phyloP scores from a whole-genome alignment of 1,140 invertebrate genomes.

The Rhyacophila brunnea region DNA sequence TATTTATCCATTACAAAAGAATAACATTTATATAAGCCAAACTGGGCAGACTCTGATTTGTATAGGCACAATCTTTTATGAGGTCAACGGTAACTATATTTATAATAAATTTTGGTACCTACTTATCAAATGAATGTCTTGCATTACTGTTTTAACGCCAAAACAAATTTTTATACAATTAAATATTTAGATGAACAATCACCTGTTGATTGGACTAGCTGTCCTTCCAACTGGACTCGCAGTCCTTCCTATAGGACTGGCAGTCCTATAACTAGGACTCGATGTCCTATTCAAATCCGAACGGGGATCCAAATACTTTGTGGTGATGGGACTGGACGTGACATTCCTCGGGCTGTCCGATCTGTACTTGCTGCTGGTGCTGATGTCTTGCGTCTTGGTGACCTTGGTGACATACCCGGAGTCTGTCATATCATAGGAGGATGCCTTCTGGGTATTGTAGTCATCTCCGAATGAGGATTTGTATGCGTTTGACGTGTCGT shows the following conservation, averaged over 20 bases:
- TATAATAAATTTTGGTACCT: too few relatives aligned
- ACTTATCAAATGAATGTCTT: too few relatives aligned
- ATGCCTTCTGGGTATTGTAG: conserved; percentile 41
- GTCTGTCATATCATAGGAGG: conserved; percentile 48
- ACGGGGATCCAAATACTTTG: conserved; percentile 48
- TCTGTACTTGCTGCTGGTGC: conserved; percentile 42
- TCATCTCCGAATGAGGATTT: conserved; percentile 46
- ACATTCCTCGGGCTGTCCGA: conserved; percentile 49
- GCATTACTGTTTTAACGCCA: too few relatives aligned
- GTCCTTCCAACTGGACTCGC: conserved; percentile 50
- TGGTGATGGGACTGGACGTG: conserved; percentile 52
- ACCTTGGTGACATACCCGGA: conserved; percentile 44
- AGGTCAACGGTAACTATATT: too few relatives aligned
- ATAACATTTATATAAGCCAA: too few relatives aligned
- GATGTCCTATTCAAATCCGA: conserved; percentile 41
- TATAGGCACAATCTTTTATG: too few relatives aligned
- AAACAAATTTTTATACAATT: too few relatives aligned
- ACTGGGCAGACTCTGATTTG: too few relatives aligned
- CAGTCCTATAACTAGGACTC: conserved; percentile 38
- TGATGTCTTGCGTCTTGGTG: conserved; percentile 44
- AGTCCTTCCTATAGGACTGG: conserved; percentile 46
- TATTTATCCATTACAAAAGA: too few relatives aligned
- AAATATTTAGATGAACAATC: too few relatives aligned
- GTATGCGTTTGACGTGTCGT: conserved; percentile 45
- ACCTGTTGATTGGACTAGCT: conserved; percentile 53